These are phyloP conservation scores for Brienomyrus longianalis DNA, from an alignment of 2,113 vertebrate species.

Conservation along the genomic window DNA sequence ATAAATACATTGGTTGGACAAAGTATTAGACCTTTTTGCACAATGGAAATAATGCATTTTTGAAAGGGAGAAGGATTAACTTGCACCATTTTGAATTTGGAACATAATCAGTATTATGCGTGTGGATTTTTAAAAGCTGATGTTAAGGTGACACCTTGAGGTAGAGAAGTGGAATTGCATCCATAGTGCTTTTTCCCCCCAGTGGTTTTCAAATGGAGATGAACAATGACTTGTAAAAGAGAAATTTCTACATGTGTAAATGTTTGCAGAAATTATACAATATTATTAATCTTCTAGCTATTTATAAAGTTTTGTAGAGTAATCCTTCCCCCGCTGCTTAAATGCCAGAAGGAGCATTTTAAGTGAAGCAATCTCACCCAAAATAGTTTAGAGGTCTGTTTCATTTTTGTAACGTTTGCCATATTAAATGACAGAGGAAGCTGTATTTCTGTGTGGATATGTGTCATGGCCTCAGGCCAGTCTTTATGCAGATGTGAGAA, in stretches of 20 bases:
- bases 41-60: not conserved
- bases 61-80: not conserved
- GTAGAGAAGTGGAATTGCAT: constrained; percentile 1
- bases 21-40: not conserved
- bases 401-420: not conserved
- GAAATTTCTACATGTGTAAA: not conserved
- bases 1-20: not conserved
- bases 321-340: not conserved
- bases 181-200: not conserved
- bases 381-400: not conserved
- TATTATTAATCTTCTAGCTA: not conserved
- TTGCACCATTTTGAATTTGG: not conserved
- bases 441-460: not conserved
- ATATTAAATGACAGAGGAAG: not conserved
- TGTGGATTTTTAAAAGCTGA: not conserved
- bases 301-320: not conserved
- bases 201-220: not conserved
- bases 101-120: not conserved
- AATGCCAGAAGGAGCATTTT: not conserved
- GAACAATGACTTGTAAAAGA: not conserved
- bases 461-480: not conserved
- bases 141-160: constrained; percentile 13
- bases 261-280: not conserved
- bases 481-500: not conserved
- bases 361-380: not conserved